Evolutionary conservation across 2,888 invertebrate species (phyloP), one percentile per base, ranked within the genome.

Genomic region (Eupithecia centaureata): DNA sequence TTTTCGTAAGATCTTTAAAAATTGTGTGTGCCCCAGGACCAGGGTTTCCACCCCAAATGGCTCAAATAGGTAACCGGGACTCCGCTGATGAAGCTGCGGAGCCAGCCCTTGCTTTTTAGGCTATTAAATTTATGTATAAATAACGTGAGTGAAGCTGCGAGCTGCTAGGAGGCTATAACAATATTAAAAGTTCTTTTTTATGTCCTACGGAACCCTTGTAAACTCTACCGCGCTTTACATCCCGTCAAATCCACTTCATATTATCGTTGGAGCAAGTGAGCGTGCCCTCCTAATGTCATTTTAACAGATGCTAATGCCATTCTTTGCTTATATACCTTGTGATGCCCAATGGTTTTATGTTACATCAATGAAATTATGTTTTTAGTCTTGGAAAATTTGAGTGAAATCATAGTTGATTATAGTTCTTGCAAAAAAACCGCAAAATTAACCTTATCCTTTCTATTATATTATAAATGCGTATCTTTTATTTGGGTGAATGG

Each of bases 251-350:
- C 81, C 82, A 81, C 78, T 81, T 83, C 81, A 84, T 83, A 87
- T 86, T 86, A 85, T 79, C 79, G 82, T 84, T 74, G 71, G 74
- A 75, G 77, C 86, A 85, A 86, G 87, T 84, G 82, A 87, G 86
- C 90, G 87, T 88, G 85, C 82, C 56, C 28, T 73, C 78, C 79
- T 92, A 92, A 92, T 92, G 92, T 90, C 56, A 78, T 92, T 92
- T 92, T 92, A 92, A 92, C 91, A 84, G 86, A 89, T 87, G 90
- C 76, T 91, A 91, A 92, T 92, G 89, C 77, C 81, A 79, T 83
- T 83, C 84, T 83, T 82, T 80, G 80, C 79, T 76, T 72, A 70
- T 67, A 68, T 70, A 67, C 72, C 73, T 75, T 62, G 65, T 62
- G 63, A 69, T 69, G 69, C 65, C 52, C 70, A 58, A 65, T 64